phyloP scores from a whole-genome alignment of 2,113 vertebrate genomes.

The Phycodurus eques region DNA sequence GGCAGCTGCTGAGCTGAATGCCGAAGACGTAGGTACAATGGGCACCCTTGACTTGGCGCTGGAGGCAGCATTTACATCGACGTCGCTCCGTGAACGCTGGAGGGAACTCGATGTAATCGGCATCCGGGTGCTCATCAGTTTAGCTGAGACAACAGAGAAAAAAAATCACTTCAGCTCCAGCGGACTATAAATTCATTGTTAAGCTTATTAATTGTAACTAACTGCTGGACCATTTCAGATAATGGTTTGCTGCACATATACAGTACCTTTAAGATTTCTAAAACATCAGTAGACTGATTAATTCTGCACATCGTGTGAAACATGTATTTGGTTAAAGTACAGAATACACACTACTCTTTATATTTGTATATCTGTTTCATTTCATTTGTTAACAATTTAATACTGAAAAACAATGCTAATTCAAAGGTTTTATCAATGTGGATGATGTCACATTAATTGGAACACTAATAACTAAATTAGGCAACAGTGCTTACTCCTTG shows the following conservation, averaged over 20 bases:
- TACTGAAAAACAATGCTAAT: neutral
- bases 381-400: neutral
- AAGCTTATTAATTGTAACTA: neutral
- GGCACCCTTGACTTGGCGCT: constrained; percentile 91
- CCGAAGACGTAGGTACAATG: constrained; percentile 77
- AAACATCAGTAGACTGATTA: neutral
- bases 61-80: constrained; percentile 95
- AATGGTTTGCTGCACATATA: neutral
- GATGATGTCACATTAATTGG: neutral
- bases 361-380: neutral
- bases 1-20: constrained; percentile 89
- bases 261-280: neutral
- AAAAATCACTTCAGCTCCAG: neutral
- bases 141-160: constrained; percentile 72
- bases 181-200: neutral
- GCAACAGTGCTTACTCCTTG: constrained; percentile 81
- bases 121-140: constrained; percentile 82
- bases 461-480: neutral
- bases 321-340: too few relatives aligned
- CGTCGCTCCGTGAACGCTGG: constrained; percentile 94
- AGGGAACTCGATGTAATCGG: constrained; percentile 84
- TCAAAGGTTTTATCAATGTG: neutral
- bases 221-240: neutral
- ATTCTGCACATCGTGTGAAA: neutral
- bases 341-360: neutral